phyloP scores from a whole-genome alignment of 2,113 vertebrate species.

The Anguilla japonica region DNA sequence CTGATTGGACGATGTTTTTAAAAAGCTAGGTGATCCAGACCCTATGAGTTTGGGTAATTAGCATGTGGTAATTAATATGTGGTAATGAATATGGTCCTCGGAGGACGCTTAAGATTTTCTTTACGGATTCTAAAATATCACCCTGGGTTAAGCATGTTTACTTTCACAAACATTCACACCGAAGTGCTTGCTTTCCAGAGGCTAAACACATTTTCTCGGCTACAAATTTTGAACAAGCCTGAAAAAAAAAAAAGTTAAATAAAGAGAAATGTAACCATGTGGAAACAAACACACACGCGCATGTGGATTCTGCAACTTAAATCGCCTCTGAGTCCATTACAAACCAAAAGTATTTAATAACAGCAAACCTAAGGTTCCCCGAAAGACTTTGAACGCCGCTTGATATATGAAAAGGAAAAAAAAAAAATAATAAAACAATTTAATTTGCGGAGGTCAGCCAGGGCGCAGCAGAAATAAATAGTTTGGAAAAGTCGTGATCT shows the following conservation, averaged over 20 bases:
- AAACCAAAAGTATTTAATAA: constrained; percentile 18
- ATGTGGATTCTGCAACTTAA: neutral
- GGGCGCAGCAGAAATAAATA: neutral
- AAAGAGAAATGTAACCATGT: neutral
- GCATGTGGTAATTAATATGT: neutral
- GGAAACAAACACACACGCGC: neutral
- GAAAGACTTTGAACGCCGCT: neutral
- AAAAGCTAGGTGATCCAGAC: neutral
- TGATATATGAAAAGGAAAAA: neutral
- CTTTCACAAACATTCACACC: neutral
- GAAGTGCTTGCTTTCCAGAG: neutral
- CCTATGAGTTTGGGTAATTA: neutral
- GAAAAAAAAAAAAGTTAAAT: neutral
- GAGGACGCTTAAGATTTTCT: neutral
- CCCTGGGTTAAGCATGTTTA: neutral
- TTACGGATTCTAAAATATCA: neutral
- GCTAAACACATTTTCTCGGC: neutral
- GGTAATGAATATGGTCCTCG: neutral
- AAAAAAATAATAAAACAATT: neutral
- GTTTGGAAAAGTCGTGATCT: neutral
- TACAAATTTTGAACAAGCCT: neutral
- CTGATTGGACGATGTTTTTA: neutral
- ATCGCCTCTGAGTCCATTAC: neutral
- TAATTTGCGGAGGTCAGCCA: constrained; percentile 33
- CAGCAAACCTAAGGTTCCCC: neutral